These are phyloP conservation scores for Brachylomia viminalis DNA, from an alignment of 2,888 invertebrate species.

Conservation along the genomic window DNA sequence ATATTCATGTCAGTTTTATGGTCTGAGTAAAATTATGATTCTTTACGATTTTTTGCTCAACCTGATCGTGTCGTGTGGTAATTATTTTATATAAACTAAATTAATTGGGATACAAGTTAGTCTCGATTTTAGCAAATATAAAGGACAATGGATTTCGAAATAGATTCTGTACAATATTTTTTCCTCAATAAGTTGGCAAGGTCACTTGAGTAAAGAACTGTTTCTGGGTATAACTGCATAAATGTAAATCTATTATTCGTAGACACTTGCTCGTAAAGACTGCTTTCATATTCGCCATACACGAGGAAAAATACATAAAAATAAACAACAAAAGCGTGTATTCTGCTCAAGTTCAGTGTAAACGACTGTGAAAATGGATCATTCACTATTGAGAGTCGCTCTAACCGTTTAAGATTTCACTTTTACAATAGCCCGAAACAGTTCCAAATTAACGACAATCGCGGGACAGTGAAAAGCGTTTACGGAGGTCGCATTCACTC, in stretches of 20 bases:
- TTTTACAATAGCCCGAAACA: conserved; percentile 80
- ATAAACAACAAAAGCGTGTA: conserved; percentile 45
- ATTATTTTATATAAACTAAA: conserved; percentile 30
- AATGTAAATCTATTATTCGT: background rate
- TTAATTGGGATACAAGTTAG: conserved; percentile 14
- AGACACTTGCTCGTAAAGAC: conserved; percentile 12
- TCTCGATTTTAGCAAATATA: conserved; percentile 1
- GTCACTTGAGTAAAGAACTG: conserved; percentile 7
- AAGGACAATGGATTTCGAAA: conserved; percentile 8
- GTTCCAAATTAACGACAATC: conserved; percentile 79
- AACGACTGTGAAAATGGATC: conserved; percentile 65
- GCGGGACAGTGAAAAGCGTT: conserved; percentile 77
- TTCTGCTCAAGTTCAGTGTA: conserved; percentile 56
- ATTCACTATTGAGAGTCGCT: conserved; percentile 66
- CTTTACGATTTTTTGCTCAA: conserved; percentile 34
- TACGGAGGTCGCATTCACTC: conserved; percentile 72
- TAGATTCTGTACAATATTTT: background rate
- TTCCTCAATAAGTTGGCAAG: conserved; percentile 8
- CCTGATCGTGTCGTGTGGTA: conserved; percentile 12
- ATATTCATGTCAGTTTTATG: conserved; percentile 44
- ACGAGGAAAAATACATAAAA: conserved; percentile 37
- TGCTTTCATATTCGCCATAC: conserved; percentile 34
- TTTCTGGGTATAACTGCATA: background rate
- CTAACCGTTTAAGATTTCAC: conserved; percentile 78
- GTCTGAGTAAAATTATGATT: conserved; percentile 28